A percentile compares a stretch with the other conserved stretches of the same genome.
Conservation (phyloP, 2,113 vertebrate species). For the Oplegnathus fasciatus region DNA sequence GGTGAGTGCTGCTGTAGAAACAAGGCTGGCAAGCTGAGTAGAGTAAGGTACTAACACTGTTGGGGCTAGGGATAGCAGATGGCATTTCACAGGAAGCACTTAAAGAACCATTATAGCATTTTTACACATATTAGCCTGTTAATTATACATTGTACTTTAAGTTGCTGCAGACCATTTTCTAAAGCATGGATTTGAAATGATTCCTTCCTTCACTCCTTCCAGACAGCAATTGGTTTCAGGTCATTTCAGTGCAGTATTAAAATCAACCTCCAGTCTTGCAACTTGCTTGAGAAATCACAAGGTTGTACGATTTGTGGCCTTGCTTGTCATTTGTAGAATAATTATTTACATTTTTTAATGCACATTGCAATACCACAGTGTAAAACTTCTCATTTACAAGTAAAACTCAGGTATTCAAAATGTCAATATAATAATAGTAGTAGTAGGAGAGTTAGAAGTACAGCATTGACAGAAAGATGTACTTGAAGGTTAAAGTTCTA, state of each 20-base stretch:
- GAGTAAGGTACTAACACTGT: not conserved
- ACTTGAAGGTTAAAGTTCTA: no score
- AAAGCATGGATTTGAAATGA: no score
- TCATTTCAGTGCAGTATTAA: not conserved
- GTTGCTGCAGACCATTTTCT: no score
- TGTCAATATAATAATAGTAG: not conserved
- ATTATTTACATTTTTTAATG: no score
- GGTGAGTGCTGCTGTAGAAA: constrained; percentile 3
- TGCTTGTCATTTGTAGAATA: not conserved
- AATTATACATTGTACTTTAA: no score
- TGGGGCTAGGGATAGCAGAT: not conserved
- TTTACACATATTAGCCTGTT: no score
- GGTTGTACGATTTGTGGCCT: not conserved
- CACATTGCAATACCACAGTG: not conserved
- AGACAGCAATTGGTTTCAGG: not conserved
- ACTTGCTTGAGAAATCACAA: not conserved
- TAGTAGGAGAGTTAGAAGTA: not conserved
- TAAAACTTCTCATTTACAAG: not conserved
- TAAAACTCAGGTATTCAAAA: not conserved
- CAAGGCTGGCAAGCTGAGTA: not conserved
- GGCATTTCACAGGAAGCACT: no score
- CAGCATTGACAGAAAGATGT: no score
- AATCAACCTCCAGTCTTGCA: not conserved
- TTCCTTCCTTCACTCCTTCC: no score
- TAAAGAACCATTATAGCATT: no score